These are phyloP conservation scores for Paracanthobrama guichenoti DNA, from an alignment of 2,113 vertebrate species.

Conservation along the genomic window DNA sequence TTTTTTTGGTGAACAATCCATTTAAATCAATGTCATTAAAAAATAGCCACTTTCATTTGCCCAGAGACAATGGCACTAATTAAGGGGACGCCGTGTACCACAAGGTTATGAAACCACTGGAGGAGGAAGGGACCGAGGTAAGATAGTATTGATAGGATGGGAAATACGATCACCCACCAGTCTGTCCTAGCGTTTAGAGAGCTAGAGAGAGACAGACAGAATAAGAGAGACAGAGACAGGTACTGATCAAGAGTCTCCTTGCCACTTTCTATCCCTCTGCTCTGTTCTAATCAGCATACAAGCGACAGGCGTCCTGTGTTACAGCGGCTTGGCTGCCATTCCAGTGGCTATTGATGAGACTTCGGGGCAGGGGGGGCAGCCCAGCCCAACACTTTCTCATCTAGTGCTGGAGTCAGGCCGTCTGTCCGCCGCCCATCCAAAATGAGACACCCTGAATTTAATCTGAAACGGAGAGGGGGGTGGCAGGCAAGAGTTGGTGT, in stretches of 20 bases:
- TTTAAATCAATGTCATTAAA: background rate
- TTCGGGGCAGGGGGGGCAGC: slow-evolving; percentile 58
- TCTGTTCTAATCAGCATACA: slow-evolving; percentile 62
- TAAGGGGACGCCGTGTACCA: slow-evolving; percentile 51
- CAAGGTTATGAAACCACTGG: slow-evolving; percentile 66
- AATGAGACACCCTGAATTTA: slow-evolving; percentile 70
- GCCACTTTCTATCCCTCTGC: slow-evolving; percentile 55
- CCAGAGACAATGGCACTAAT: slow-evolving; percentile 18
- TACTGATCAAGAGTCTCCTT: slow-evolving; percentile 55
- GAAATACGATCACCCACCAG: slow-evolving; percentile 73
- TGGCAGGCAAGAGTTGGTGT: slow-evolving; percentile 74
- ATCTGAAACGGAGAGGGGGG: slow-evolving; percentile 69
- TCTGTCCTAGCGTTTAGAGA: slow-evolving; percentile 64
- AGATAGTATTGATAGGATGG: slow-evolving; percentile 72
- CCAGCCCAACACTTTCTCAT: slow-evolving; percentile 69
- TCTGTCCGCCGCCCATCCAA: slow-evolving; percentile 76
- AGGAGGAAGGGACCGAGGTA: slow-evolving; percentile 56
- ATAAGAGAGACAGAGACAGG: slow-evolving; percentile 43
- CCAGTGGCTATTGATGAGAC: slow-evolving; percentile 73
- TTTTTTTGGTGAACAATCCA: background rate
- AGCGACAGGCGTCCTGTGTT: slow-evolving; percentile 77
- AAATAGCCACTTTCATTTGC: slow-evolving; percentile 2
- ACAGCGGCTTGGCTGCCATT: slow-evolving; percentile 69
- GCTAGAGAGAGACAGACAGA: slow-evolving; percentile 48
- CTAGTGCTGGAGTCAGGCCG: slow-evolving; percentile 80